Evolutionary conservation across 1,140 invertebrate species (phyloP).

Genomic region (Tetramorium alpestre): DNA sequence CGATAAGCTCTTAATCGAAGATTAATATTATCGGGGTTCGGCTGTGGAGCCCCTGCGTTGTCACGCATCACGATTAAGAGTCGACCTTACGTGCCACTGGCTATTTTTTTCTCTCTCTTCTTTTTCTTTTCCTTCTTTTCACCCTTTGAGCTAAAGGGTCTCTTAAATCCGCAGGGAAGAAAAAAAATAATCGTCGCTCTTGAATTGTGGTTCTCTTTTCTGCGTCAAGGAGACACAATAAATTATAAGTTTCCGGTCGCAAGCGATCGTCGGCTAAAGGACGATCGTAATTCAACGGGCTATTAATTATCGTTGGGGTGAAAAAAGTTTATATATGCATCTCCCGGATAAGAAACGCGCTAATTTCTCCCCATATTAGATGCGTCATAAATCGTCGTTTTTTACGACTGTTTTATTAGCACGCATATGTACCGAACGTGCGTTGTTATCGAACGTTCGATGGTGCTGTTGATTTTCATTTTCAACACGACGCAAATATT

Average conservation of each 20-base stretch:
- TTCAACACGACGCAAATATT: neutral
- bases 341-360: slow-evolving; percentile 7
- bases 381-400: slow-evolving; percentile 48
- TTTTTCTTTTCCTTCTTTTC: slow-evolving; percentile 7
- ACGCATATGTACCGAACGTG: neutral
- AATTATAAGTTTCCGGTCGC: slow-evolving; percentile 47
- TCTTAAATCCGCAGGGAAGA: neutral
- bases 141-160: neutral
- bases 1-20: slow-evolving; percentile 79
- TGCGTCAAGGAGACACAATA: slow-evolving; percentile 29
- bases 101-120: slow-evolving; percentile 28
- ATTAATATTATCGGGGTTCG: slow-evolving; percentile 75
- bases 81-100: slow-evolving; percentile 64
- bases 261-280: slow-evolving; percentile 38
- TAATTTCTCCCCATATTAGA: slow-evolving; percentile 59
- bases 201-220: neutral
- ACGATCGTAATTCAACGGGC: slow-evolving; percentile 59
- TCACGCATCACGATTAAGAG: slow-evolving; percentile 76
- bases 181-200: slow-evolving; percentile 19
- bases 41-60: slow-evolving; percentile 67
- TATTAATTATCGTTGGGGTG: slow-evolving; percentile 63
- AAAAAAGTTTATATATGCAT: slow-evolving; percentile 61
- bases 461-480: neutral
- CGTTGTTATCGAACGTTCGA: neutral
- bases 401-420: slow-evolving; percentile 36